These are phyloP conservation scores for Heliconius aoede DNA, from an alignment of 2,888 invertebrate genomes.

Conservation along the genomic window DNA sequence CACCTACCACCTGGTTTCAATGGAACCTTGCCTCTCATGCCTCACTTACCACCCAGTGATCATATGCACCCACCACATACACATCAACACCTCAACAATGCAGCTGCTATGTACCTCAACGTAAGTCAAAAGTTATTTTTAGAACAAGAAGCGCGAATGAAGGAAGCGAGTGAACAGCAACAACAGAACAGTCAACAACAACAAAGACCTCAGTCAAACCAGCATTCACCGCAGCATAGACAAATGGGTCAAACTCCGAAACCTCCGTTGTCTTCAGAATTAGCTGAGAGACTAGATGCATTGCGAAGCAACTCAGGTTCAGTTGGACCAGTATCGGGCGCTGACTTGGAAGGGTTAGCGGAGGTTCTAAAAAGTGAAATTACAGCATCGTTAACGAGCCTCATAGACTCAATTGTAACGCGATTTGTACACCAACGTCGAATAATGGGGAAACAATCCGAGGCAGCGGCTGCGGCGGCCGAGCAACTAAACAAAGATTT, in stretches of 20 bases:
- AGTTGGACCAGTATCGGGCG: constrained; percentile 87
- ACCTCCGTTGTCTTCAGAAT: constrained; percentile 85
- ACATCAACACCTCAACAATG: constrained; percentile 85
- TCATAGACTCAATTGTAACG: constrained; percentile 94
- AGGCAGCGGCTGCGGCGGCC: constrained; percentile 90
- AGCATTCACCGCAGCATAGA: constrained; percentile 82
- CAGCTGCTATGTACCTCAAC: constrained; percentile 89
- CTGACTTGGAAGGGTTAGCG: constrained; percentile 94
- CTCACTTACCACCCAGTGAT: constrained; percentile 81
- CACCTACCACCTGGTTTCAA: constrained; percentile 85
- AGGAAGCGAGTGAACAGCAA: constrained; percentile 85
- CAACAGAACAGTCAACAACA: constrained; percentile 82
- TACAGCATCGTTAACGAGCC: constrained; percentile 90
- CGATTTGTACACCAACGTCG: constrained; percentile 92
- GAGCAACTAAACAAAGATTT: constrained; percentile 94
- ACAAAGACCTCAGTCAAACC: constrained; percentile 84
- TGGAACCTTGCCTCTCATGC: constrained; percentile 82
- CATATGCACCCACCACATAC: constrained; percentile 82
- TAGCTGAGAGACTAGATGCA: constrained; percentile 90
- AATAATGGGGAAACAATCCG: constrained; percentile 89
- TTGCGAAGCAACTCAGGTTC: constrained; percentile 88
- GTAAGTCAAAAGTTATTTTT: constrained; percentile 90
- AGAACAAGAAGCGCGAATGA: constrained; percentile 91
- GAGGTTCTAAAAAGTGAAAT: constrained; percentile 96
- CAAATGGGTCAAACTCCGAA: constrained; percentile 76